phyloP scores from a whole-genome alignment of 2,113 vertebrate species.

The Rhipidura dahli region DNA sequence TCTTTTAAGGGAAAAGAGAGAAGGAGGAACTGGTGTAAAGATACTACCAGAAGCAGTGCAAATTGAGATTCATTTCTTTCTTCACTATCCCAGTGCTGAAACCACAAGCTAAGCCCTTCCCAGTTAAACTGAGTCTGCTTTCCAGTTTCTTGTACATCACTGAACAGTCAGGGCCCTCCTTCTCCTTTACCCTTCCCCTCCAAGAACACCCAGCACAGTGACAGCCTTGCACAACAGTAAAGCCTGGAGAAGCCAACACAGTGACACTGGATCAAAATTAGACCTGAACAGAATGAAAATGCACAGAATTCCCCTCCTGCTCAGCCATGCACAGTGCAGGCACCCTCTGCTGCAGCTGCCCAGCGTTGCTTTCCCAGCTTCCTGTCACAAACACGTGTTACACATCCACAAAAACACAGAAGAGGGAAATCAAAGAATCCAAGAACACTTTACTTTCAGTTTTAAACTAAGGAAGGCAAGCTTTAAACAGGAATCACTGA shows the following conservation, averaged over 20 bases:
- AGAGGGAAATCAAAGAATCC: not conserved
- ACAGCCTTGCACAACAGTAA: not conserved
- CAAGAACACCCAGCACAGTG: not conserved
- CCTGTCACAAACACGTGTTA: not conserved
- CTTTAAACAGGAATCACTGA: not conserved
- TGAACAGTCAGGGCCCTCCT: not conserved
- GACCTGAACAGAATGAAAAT: not conserved
- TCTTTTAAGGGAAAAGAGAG: not conserved
- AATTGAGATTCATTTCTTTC: not conserved
- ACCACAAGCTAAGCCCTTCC: not conserved
- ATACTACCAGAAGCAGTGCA: conserved; percentile 12
- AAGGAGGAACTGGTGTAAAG: not conserved
- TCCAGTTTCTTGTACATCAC: not conserved
- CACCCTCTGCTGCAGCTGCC: not conserved
- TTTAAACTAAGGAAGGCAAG: not conserved
- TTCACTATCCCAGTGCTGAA: not conserved
- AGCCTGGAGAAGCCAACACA: not conserved
- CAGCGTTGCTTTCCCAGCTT: not conserved
- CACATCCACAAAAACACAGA: not conserved
- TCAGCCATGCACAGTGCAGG: not conserved
- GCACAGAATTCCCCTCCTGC: not conserved
- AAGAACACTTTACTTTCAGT: not conserved
- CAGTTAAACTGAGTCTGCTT: not conserved
- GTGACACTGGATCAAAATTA: not conserved
- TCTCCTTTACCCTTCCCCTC: not conserved